Conservation (phyloP, 2,888 invertebrate species). For the Plagiodera versicolora region DNA sequence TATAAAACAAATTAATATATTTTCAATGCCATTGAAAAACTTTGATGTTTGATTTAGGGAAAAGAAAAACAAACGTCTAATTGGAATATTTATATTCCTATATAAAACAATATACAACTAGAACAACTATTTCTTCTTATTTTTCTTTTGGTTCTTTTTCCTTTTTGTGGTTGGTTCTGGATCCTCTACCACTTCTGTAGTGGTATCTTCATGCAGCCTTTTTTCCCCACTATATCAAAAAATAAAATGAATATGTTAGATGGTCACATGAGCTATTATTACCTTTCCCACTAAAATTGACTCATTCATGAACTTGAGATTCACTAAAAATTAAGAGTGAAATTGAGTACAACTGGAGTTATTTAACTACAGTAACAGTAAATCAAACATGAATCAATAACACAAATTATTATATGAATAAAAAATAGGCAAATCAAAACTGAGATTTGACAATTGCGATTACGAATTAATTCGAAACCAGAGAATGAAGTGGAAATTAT, state of each 20-base stretch:
- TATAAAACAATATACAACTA: neutral
- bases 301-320: constrained; percentile 9
- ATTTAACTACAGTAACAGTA: too few species aligned
- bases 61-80: neutral
- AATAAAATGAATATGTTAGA: constrained; percentile 17
- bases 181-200: constrained; percentile 18
- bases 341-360: too few species aligned
- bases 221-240: constrained; percentile 44
- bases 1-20: too few species aligned
- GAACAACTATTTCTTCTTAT: constrained; percentile 20
- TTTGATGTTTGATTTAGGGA: too few species aligned
- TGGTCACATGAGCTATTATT: neutral
- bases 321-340: constrained; percentile 9
- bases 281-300: constrained; percentile 5
- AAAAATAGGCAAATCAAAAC: too few species aligned
- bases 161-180: constrained; percentile 23
- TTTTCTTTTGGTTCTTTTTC: constrained; percentile 37
- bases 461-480: too few species aligned
- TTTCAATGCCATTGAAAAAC: too few species aligned
- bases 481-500: too few species aligned
- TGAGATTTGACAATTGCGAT: too few species aligned
- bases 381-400: too few species aligned
- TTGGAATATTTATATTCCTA: constrained; percentile 2
- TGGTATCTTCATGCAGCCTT: constrained; percentile 32
- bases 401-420: too few species aligned